Evolutionary conservation across 2,888 invertebrate species (phyloP).

Genomic region (Drosophila suboccidentalis): DNA sequence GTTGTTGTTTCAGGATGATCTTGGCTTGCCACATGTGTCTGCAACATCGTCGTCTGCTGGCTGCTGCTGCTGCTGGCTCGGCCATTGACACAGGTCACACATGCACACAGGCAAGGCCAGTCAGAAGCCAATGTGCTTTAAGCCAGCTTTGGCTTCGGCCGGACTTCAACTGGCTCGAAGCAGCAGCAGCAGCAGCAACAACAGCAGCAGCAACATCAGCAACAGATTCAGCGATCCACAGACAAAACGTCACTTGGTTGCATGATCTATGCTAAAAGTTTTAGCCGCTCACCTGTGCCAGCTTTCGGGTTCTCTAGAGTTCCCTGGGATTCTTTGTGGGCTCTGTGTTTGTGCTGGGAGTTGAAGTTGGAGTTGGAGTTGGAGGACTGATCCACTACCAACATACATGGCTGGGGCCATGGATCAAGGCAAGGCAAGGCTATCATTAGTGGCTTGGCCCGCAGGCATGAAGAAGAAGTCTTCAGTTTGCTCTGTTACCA

Average conservation of each 20-base stretch:
- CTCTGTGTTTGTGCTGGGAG: slow-evolving; percentile 8
- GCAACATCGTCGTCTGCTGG: slow-evolving; percentile 11
- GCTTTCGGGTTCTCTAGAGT: background rate
- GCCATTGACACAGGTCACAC: slow-evolving; percentile 79
- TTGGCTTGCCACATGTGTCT: slow-evolving; percentile 30
- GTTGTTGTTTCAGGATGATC: slow-evolving; percentile 53
- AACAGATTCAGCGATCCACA: slow-evolving; percentile 15
- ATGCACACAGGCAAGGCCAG: slow-evolving; percentile 63
- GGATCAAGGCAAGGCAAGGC: slow-evolving; percentile 63
- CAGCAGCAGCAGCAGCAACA: slow-evolving; percentile 3
- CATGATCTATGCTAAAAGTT: slow-evolving; percentile 71
- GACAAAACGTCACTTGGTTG: slow-evolving; percentile 76
- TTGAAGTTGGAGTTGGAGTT: background rate
- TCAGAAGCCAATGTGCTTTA: slow-evolving; percentile 31
- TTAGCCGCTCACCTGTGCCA: slow-evolving; percentile 59
- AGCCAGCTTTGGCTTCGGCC: slow-evolving; percentile 8
- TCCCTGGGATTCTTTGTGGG: slow-evolving; percentile 4
- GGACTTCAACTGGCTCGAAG: slow-evolving; percentile 26
- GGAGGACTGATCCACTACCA: slow-evolving; percentile 33
- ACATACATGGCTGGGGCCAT: slow-evolving; percentile 42
- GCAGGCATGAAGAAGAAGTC: slow-evolving; percentile 40
- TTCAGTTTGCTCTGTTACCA: slow-evolving; percentile 38
- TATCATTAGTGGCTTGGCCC: slow-evolving; percentile 71
- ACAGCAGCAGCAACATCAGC: too few species aligned
- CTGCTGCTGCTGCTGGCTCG: slow-evolving; percentile 43